Conservation (phyloP, 1,140 invertebrate genomes). For the Maconellicoccus hirsutus region DNA sequence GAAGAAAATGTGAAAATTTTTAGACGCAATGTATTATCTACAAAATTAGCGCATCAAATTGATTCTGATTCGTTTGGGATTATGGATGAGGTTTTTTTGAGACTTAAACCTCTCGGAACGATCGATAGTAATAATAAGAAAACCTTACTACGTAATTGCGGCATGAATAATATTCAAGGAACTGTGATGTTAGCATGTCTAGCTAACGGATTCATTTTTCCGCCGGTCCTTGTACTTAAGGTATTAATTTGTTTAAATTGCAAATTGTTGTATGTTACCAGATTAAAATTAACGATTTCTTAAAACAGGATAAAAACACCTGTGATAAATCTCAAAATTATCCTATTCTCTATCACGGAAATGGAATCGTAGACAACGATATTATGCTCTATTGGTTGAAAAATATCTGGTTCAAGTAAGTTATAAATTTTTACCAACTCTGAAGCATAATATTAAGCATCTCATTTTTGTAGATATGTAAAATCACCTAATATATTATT, state of each 20-base stretch:
- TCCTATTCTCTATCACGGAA: background rate
- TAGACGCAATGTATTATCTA: background rate
- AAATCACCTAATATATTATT: background rate
- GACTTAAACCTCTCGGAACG: background rate
- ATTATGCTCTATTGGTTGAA: background rate
- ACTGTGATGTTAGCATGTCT: background rate
- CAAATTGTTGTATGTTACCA: no score
- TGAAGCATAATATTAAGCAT: background rate
- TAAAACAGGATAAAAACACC: background rate
- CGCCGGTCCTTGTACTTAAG: background rate
- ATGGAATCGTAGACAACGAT: background rate
- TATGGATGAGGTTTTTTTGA: background rate
- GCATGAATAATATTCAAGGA: background rate
- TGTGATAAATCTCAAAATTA: background rate
- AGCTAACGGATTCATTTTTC: background rate
- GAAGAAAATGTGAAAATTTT: background rate
- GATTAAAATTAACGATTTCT: no score
- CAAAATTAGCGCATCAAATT: background rate
- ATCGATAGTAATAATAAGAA: background rate
- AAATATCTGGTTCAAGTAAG: background rate
- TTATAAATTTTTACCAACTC: background rate
- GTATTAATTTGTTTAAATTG: no score
- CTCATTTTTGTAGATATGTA: background rate
- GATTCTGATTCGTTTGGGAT: background rate
- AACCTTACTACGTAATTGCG: background rate